Percentiles rank a stretch among this genome's conserved stretches.
These are phyloP conservation scores for Stegana nigrithorax DNA, from an alignment of 2,888 invertebrate species.

Conservation along the genomic window DNA sequence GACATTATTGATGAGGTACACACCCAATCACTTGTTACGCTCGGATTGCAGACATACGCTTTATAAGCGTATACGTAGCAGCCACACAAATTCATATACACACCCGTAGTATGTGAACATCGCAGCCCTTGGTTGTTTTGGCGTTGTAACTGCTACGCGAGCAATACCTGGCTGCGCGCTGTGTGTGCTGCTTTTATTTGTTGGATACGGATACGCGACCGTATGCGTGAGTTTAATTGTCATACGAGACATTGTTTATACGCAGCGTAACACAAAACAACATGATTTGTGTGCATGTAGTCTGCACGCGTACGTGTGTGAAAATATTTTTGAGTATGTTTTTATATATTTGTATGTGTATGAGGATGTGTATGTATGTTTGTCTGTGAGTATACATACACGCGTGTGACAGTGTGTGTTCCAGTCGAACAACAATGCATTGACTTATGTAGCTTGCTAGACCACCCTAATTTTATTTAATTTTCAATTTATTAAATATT, in stretches of 20 bases:
- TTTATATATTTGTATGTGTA: too few species aligned
- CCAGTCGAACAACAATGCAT: too few species aligned
- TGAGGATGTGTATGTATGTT: too few species aligned
- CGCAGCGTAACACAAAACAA: neutral
- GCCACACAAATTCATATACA: neutral
- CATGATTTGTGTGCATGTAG: neutral
- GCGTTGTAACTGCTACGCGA: too few species aligned
- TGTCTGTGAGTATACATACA: too few species aligned
- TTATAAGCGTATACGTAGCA: conserved; percentile 24
- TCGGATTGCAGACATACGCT: conserved; percentile 8
- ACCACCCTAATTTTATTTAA: too few species aligned
- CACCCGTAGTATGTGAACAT: neutral
- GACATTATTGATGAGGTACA: conserved; percentile 22
- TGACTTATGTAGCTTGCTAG: too few species aligned
- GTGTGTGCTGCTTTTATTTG: neutral
- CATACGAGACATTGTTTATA: conserved; percentile 20
- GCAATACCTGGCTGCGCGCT: neutral
- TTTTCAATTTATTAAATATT: too few species aligned
- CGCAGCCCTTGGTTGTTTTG: too few species aligned
- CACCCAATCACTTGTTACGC: conserved; percentile 43
- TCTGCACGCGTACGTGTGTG: neutral
- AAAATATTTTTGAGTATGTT: neutral
- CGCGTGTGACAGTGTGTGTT: too few species aligned
- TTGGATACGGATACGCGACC: conserved; percentile 30
- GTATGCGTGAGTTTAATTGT: conserved; percentile 50